phyloP scores from a whole-genome alignment of 2,888 invertebrate genomes.

The Melieria picta region DNA sequence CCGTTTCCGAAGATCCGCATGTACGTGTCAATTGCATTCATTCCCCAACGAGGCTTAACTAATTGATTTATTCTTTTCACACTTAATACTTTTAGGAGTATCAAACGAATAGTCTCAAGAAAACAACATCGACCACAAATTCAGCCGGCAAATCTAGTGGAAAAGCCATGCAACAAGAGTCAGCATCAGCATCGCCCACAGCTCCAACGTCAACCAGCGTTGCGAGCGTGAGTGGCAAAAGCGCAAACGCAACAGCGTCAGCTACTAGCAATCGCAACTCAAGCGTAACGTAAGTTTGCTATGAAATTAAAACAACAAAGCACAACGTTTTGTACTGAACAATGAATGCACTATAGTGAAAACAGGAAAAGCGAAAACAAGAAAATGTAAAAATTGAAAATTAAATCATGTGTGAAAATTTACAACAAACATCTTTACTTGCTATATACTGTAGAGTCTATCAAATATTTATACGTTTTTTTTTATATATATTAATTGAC shows the following conservation, averaged over 20 bases:
- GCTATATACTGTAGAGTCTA: conserved; percentile 1
- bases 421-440: neutral
- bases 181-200: conserved; percentile 62
- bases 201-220: conserved; percentile 43
- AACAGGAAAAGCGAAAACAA: too few relatives aligned
- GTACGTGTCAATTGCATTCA: conserved; percentile 49
- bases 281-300: conserved; percentile 71
- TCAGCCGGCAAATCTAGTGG: conserved; percentile 53
- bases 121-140: conserved; percentile 54
- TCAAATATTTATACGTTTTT: neutral
- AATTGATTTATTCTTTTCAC: conserved; percentile 46
- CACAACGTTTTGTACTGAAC: neutral
- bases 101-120: conserved; percentile 67
- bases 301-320: neutral
- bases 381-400: too few relatives aligned
- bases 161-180: conserved; percentile 56
- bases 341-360: too few relatives aligned
- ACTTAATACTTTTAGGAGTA: conserved; percentile 69
- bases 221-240: conserved; percentile 32
- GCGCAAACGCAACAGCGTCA: conserved; percentile 51
- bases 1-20: conserved; percentile 95
- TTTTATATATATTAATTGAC: neutral
- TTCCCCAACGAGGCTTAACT: neutral
- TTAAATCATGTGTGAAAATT: too few relatives aligned
- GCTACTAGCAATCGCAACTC: conserved; percentile 69